Evolutionary conservation across 2,888 invertebrate species (phyloP).

Genomic region (Himalopsyche japonica): DNA sequence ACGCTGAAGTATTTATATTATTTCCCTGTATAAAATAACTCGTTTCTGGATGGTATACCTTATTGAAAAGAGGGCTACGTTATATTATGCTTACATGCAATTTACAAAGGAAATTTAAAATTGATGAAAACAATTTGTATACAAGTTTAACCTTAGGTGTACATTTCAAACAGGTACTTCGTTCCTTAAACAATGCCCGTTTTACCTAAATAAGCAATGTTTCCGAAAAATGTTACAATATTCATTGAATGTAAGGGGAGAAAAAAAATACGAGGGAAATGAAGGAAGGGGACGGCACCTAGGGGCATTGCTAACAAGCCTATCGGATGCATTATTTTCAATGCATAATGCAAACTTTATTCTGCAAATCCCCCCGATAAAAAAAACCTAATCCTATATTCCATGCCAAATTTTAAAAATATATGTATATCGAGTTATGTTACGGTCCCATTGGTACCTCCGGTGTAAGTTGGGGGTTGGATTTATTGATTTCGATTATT

Average conservation of each 20-base stretch:
- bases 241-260: background rate
- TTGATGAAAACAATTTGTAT: background rate
- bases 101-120: background rate
- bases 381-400: conserved; percentile 32
- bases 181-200: background rate
- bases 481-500: background rate
- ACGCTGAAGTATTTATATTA: background rate
- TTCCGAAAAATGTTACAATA: background rate
- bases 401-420: conserved; percentile 23
- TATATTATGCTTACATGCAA: background rate
- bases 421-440: background rate
- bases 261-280: background rate
- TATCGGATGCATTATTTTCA: conserved; percentile 32
- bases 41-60: background rate
- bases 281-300: background rate
- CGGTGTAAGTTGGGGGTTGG: background rate
- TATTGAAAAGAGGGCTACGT: background rate
- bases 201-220: background rate
- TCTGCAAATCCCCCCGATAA: conserved; percentile 31
- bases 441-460: background rate
- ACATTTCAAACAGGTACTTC: background rate
- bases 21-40: background rate
- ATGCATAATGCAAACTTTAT: conserved; percentile 34
- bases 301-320: conserved; percentile 30
- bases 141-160: background rate